phyloP scores from a whole-genome alignment of 2,888 invertebrate genomes.

The Meiosimyza decipiens region DNA sequence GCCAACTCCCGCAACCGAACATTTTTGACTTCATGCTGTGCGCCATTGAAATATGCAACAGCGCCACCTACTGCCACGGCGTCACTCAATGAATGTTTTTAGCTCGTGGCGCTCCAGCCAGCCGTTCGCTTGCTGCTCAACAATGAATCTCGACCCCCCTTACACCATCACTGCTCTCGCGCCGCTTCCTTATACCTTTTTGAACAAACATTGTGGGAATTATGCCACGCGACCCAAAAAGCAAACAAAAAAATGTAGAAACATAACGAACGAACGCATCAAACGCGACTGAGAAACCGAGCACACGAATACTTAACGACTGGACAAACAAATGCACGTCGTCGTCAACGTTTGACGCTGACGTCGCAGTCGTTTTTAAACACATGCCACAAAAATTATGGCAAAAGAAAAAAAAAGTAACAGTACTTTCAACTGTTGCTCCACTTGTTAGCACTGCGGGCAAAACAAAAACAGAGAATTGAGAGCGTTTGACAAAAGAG shows the following conservation, averaged over 20 bases:
- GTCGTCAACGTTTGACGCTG: conserved; percentile 11
- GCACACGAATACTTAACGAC: conserved; percentile 5
- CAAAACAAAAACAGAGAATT: conserved; percentile 19
- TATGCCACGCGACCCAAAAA: conserved; percentile 43
- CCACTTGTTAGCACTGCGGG: conserved; percentile 59
- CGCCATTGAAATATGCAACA: conserved; percentile 1
- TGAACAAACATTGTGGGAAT: conserved; percentile 16
- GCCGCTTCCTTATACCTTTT: no score
- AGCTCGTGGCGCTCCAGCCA: background rate
- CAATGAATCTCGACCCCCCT: no score
- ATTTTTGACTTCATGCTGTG: no score
- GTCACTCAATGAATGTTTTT: background rate
- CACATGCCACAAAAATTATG: conserved; percentile 25
- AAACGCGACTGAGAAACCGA: background rate
- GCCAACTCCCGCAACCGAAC: background rate
- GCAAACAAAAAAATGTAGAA: conserved; percentile 11
- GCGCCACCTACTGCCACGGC: background rate
- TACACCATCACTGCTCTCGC: conserved; percentile 14
- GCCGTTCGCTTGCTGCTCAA: no score
- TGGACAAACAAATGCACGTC: conserved; percentile 10
- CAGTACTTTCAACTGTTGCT: conserved; percentile 61
- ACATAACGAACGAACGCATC: conserved; percentile 22
- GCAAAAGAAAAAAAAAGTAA: conserved; percentile 19
- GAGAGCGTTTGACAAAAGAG: conserved; percentile 18
- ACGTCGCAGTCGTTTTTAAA: conserved; percentile 7